A percentile compares a stretch with the other conserved stretches of the same genome.
Conservation (phyloP, 2,113 vertebrate species). For the Alouatta palliata region DNA sequence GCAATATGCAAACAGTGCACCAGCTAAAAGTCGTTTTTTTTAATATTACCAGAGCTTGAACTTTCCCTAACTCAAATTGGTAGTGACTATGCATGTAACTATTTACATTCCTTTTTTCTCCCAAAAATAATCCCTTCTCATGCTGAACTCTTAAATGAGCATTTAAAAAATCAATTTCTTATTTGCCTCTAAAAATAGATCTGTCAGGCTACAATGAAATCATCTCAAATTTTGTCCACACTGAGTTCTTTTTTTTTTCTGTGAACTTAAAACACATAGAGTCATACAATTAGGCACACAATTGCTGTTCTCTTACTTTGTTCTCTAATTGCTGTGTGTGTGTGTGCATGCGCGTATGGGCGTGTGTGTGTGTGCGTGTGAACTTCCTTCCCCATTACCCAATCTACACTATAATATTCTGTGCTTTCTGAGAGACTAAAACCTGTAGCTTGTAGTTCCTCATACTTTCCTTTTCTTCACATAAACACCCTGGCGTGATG, state of each 20-base stretch:
- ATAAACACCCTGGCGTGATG: neutral
- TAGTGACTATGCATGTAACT: neutral
- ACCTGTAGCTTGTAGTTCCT: neutral
- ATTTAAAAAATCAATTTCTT: neutral
- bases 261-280: neutral
- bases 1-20: conserved; percentile 60
- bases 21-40: neutral
- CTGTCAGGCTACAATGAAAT: neutral
- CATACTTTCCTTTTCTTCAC: fast-evolving
- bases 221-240: neutral
- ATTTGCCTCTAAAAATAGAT: neutral
- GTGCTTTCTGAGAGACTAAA: neutral
- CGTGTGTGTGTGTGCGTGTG: neutral
- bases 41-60: conserved; percentile 62
- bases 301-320: neutral
- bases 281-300: neutral
- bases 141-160: too few relatives aligned
- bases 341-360: neutral
- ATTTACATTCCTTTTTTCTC: neutral
- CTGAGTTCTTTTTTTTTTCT: neutral
- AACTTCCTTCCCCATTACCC: neutral
- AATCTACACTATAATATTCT: neutral
- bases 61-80: conserved; percentile 64
- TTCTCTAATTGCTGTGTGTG: neutral
- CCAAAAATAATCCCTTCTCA: neutral